Evolutionary conservation across 2,113 vertebrate species (phyloP).

Genomic region (Pachypanchax playfairii): DNA sequence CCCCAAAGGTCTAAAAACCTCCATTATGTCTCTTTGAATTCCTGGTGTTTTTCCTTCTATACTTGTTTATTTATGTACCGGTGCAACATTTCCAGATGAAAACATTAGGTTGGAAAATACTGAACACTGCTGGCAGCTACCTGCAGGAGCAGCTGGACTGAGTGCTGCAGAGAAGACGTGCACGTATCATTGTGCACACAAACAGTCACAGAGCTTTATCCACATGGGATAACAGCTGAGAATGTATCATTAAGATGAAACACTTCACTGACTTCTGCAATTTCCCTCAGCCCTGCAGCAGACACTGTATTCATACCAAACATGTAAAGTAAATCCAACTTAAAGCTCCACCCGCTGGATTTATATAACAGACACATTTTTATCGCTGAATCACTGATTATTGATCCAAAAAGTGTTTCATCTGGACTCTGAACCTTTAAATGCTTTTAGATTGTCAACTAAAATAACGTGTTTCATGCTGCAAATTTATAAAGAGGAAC

Average conservation of each 20-base stretch:
- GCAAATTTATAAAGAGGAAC: too few species aligned
- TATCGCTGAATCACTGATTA: neutral
- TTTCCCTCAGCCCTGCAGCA: neutral
- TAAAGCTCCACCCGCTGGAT: neutral
- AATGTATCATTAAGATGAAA: conserved; percentile 23
- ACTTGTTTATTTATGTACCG: conserved; percentile 1
- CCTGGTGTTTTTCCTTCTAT: neutral
- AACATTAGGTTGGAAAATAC: neutral
- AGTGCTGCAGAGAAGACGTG: neutral
- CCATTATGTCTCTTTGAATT: neutral
- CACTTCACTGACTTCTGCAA: conserved; percentile 5
- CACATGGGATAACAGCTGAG: conserved; percentile 7
- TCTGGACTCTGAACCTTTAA: neutral
- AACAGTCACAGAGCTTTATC: neutral
- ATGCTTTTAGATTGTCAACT: too few species aligned
- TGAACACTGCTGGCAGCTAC: neutral
- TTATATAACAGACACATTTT: too few species aligned
- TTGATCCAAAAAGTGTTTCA: neutral
- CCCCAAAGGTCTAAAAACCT: neutral
- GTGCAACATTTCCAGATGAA: conserved; percentile 4
- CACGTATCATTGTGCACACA: neutral
- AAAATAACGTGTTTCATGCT: too few species aligned
- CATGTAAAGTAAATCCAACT: neutral
- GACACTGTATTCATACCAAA: neutral
- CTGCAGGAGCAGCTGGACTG: conserved; percentile 10